Evolutionary conservation across 2,888 invertebrate genomes (phyloP), one percentile per base, ranked within the genome.

Genomic region (Orchesella flavescens): DNA sequence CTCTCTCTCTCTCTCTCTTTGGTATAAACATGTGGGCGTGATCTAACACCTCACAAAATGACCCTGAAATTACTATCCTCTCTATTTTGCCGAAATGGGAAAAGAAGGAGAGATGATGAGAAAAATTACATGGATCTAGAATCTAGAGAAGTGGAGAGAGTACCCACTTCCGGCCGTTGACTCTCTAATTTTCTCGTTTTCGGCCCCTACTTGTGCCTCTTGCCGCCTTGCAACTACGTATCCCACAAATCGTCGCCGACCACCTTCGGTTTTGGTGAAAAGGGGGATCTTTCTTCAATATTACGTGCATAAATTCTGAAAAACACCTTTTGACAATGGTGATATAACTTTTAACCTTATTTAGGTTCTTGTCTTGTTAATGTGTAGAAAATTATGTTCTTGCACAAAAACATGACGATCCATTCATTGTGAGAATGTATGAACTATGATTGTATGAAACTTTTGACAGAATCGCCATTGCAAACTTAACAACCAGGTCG

Each of bases 41-140:
- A 88, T 81, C 87, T 88, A 80, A 88, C 88, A 88, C 88, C 88
- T 88, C 80, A 82, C 68, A 74, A 87, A 88, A 87, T 87, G 87
- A 87, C 85, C 86, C 85, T 77, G 77, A 87, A 84, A 88, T 88
- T 86, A 88, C 83, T 84, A 72, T 76, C 76, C 79, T 76, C 83
- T 66, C 53, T 53, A 43, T 71, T 83, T 82, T 74, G 79, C 75
- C 84, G 79, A 79, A 75, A 71, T 75, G 63, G 59, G 68, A 63
- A 72, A 63, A 69, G 34, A 77, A 73, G 69, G 74, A 44, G 63
- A 53, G 66, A 69, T 46, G 75, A 34, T 72, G 71, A 65, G 72
- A 76, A 73, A 87, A 87, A 87, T 87, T 87, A 86, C 78, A 86
- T 75, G 75, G 82, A 84, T 86, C 84, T 82, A 66, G 53, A 63